Evolutionary conservation across 2,113 vertebrate genomes (phyloP).

Genomic region (Bagarius yarrelli): DNA sequence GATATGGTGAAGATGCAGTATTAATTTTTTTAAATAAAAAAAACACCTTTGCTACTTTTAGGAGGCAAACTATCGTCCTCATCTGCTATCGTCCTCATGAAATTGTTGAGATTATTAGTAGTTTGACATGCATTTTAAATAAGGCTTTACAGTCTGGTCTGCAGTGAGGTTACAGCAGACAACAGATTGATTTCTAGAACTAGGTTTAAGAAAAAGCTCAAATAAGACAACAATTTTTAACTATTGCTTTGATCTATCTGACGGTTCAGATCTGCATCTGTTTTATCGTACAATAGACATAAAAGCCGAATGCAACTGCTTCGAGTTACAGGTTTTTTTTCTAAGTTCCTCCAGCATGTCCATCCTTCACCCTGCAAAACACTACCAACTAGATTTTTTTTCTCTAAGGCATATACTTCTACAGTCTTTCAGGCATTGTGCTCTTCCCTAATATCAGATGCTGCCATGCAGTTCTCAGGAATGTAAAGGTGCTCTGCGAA

Average conservation of each 20-base stretch:
- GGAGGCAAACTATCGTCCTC: conserved; percentile 51
- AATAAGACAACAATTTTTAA: conserved; percentile 49
- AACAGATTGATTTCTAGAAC: conserved; percentile 56
- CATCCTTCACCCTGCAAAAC: conserved; percentile 59
- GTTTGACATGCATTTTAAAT: conserved; percentile 65
- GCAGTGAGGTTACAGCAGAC: conserved; percentile 52
- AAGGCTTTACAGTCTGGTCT: conserved; percentile 70
- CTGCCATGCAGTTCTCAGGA: conserved; percentile 56
- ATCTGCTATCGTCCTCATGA: conserved; percentile 56
- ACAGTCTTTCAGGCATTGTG: conserved; percentile 71
- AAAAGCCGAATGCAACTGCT: neutral
- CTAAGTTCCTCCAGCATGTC: conserved; percentile 34
- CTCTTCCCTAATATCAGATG: conserved; percentile 70
- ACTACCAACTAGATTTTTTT: conserved; percentile 67
- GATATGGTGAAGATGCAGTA: conserved; percentile 22
- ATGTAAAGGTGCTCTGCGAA: conserved; percentile 63
- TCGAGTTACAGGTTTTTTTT: conserved; percentile 5
- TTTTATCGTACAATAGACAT: conserved; percentile 1
- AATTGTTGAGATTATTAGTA: conserved; percentile 61
- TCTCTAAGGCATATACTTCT: conserved; percentile 73
- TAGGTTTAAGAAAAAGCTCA: conserved; percentile 34
- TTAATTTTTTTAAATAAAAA: conserved; percentile 27
- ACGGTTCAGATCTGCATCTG: conserved; percentile 7
- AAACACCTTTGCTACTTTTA: neutral
- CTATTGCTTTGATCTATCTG: conserved; percentile 39